Conservation (phyloP, 2,113 vertebrate genomes). For the Podarcis raffonei region DNA sequence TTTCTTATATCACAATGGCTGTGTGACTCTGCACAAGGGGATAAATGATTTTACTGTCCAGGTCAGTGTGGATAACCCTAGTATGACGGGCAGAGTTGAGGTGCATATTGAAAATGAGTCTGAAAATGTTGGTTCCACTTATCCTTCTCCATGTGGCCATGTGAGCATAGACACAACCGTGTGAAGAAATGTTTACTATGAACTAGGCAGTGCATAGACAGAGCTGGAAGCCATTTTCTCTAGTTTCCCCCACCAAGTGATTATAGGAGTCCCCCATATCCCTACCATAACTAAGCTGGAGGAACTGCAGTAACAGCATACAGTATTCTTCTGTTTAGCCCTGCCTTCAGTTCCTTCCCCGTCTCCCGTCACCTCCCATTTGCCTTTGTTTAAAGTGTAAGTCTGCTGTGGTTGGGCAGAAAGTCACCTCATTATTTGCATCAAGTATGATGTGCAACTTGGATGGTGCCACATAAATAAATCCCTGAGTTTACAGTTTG, state of each 20-base stretch:
- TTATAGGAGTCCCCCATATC: not conserved
- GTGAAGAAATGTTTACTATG: not conserved
- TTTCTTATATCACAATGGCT: constrained; percentile 80
- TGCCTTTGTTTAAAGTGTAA: not conserved
- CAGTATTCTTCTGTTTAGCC: not conserved
- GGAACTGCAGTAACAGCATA: not conserved
- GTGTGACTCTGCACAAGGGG: constrained; percentile 68
- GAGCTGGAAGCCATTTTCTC: not conserved
- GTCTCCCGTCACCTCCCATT: not conserved
- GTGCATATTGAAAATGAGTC: not conserved
- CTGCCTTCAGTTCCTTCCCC: not conserved
- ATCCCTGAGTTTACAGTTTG: not conserved
- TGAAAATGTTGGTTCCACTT: not conserved
- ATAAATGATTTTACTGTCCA: constrained; percentile 67
- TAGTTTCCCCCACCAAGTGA: too few species aligned
- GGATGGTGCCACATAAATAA: not conserved
- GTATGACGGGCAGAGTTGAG: rapidly evolving
- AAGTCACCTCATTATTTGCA: not conserved
- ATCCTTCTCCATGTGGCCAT: not conserved
- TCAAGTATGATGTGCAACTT: not conserved
- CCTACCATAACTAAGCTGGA: not conserved
- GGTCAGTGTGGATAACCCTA: constrained; percentile 65
- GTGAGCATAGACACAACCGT: not conserved
- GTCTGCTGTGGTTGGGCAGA: not conserved
- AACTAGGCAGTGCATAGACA: not conserved